Conservation (phyloP, 2,113 vertebrate species). For the Pseudopipra pipra region DNA sequence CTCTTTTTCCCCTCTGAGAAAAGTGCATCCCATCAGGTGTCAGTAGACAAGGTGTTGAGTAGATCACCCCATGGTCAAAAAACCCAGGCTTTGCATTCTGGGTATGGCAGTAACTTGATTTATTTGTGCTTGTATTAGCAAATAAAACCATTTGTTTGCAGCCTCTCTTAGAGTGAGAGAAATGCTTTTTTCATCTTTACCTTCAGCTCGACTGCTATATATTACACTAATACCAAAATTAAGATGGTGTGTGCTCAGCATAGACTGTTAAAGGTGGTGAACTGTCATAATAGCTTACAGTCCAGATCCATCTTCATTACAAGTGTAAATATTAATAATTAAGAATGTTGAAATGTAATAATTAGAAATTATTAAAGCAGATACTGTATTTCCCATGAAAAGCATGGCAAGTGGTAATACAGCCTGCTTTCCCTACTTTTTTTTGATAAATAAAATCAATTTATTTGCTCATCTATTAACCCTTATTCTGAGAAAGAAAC, state of each 20-base stretch:
- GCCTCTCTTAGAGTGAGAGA: not conserved
- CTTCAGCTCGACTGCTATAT: not conserved
- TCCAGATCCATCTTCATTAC: conserved; percentile 60
- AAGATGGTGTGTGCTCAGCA: not conserved
- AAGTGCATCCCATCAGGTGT: not conserved
- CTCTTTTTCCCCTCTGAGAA: not conserved
- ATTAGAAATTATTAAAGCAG: conserved; percentile 23
- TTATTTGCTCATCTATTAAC: conserved; percentile 13
- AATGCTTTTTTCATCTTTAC: conserved; percentile 5
- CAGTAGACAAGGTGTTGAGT: not conserved
- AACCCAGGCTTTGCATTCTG: not conserved
- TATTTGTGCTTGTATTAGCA: not conserved
- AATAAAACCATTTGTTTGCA: not conserved
- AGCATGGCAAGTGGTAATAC: not conserved
- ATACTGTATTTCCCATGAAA: conserved; percentile 25
- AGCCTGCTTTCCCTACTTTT: not conserved
- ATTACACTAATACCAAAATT: conserved; percentile 6
- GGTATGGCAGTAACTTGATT: not conserved
- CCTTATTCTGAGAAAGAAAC: not conserved
- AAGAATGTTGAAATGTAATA: conserved; percentile 28
- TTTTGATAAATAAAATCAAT: not conserved
- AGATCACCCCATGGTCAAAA: not conserved
- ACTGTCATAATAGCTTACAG: not conserved
- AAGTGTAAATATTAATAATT: conserved; percentile 59
- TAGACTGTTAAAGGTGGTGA: not conserved